Percentiles rank a stretch among this genome's conserved stretches.
Evolutionary conservation across 2,888 invertebrate species (phyloP).

Genomic region (Drosophila prolongata): DNA sequence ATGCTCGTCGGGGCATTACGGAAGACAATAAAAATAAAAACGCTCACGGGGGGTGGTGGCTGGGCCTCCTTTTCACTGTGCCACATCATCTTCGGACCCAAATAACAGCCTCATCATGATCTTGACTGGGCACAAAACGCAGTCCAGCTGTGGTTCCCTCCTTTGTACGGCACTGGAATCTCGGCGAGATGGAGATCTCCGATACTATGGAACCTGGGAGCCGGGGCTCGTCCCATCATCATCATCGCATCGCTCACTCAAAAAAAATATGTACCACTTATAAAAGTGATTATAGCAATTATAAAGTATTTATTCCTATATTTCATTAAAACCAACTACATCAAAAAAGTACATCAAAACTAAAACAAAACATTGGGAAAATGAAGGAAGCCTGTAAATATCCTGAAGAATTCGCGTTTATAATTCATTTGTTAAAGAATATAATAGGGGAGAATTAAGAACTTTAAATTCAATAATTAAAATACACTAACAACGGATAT

Average conservation of each 20-base stretch:
- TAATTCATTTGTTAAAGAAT: too few species aligned
- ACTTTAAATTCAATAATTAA: background rate
- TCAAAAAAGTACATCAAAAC: too few species aligned
- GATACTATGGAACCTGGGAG: conserved; percentile 42
- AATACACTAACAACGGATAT: too few species aligned
- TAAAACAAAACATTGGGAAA: background rate
- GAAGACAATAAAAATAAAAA: conserved; percentile 63
- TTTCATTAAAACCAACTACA: too few species aligned
- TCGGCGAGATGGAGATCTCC: conserved; percentile 37
- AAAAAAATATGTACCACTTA: background rate
- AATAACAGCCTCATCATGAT: conserved; percentile 78
- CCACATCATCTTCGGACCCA: conserved; percentile 41
- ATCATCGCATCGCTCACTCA: conserved; percentile 52
- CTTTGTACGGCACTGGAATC: conserved; percentile 36
- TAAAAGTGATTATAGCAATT: too few species aligned
- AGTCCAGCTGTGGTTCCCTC: conserved; percentile 45
- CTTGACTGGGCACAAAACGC: conserved; percentile 66
- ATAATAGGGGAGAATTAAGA: too few species aligned
- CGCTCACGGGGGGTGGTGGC: conserved; percentile 24
- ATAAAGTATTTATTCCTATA: too few species aligned
- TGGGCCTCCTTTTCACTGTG: conserved; percentile 45
- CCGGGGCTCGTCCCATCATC: conserved; percentile 58
- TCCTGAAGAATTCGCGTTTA: too few species aligned
- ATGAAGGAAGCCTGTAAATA: background rate
- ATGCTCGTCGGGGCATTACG: conserved; percentile 72